Percentiles rank a stretch among this genome's conserved stretches.
phyloP scores from a whole-genome alignment of 2,113 vertebrate genomes.

The Chauna torquata region DNA sequence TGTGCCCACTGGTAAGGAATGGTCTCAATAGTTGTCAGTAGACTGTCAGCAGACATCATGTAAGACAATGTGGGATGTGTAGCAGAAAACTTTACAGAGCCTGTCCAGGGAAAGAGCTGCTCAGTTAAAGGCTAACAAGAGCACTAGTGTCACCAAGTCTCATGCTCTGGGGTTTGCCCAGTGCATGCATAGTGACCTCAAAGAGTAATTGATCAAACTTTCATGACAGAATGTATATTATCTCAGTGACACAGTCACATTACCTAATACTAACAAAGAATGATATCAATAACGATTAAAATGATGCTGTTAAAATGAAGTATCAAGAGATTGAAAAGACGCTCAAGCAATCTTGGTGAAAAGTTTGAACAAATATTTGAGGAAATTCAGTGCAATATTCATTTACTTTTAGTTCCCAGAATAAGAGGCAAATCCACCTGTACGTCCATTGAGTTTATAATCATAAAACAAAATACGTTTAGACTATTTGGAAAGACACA shows the following conservation, averaged over 20 bases:
- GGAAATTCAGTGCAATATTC: background rate
- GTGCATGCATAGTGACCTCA: background rate
- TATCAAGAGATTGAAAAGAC: background rate
- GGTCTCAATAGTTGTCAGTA: background rate
- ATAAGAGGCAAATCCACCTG: background rate
- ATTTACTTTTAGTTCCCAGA: background rate
- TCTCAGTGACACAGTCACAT: background rate
- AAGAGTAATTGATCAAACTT: background rate
- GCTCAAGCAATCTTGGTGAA: background rate
- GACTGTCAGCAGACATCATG: background rate
- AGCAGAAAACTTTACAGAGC: background rate
- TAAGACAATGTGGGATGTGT: background rate
- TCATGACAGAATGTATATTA: background rate
- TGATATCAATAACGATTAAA: background rate
- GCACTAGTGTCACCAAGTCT: fast-evolving
- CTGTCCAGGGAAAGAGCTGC: background rate
- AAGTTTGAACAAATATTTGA: background rate
- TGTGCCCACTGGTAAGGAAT: background rate
- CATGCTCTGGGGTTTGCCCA: background rate
- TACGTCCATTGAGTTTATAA: background rate
- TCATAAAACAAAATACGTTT: background rate
- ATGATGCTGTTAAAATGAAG: background rate
- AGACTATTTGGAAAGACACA: background rate
- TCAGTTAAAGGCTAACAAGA: background rate
- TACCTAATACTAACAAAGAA: background rate